These are phyloP conservation scores for Onychorhynchus coronatus DNA, from an alignment of 2,113 vertebrate species.

Conservation along the genomic window DNA sequence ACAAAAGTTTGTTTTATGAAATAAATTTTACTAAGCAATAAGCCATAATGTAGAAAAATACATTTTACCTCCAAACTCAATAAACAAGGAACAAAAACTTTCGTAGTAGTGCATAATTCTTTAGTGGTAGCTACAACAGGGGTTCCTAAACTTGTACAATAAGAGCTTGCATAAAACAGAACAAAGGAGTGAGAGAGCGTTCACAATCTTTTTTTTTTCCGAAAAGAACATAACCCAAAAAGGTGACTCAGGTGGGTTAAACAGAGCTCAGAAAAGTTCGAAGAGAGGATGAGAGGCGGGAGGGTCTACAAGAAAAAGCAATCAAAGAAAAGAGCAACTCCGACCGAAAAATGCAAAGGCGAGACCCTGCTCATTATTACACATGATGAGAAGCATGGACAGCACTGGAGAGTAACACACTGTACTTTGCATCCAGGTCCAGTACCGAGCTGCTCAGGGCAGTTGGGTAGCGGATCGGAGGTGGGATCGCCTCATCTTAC, in stretches of 20 bases:
- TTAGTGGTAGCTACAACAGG: slow-evolving; percentile 79
- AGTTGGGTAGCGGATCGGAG: slow-evolving; percentile 59
- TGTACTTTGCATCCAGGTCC: slow-evolving; percentile 85
- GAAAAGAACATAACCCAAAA: slow-evolving; percentile 63
- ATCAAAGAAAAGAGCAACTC: slow-evolving; percentile 63
- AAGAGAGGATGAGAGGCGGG: slow-evolving; percentile 39
- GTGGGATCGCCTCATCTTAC: slow-evolving; percentile 20
- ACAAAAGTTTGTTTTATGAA: slow-evolving; percentile 85
- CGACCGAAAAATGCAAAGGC: slow-evolving; percentile 60
- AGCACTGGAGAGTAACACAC: slow-evolving; percentile 89
- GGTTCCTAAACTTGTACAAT: slow-evolving; percentile 80
- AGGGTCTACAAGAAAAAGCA: slow-evolving; percentile 59
- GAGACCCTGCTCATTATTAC: slow-evolving; percentile 71
- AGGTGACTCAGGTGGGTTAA: slow-evolving; percentile 33
- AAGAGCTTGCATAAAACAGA: slow-evolving; percentile 80
- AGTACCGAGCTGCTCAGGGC: slow-evolving; percentile 68
- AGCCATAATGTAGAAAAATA: slow-evolving; percentile 88
- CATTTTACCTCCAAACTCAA: slow-evolving; percentile 87
- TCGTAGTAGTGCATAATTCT: slow-evolving; percentile 80
- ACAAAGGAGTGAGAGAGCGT: slow-evolving; percentile 71
- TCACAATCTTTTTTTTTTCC: slow-evolving; percentile 70
- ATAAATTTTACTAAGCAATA: slow-evolving; percentile 86
- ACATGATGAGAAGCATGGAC: slow-evolving; percentile 77
- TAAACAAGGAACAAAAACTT: slow-evolving; percentile 81
- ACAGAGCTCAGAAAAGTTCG: slow-evolving; percentile 63